Evolutionary conservation across 1,140 invertebrate species (phyloP), one percentile per base, ranked within the genome.

Genomic region (Calliphora vicina): DNA sequence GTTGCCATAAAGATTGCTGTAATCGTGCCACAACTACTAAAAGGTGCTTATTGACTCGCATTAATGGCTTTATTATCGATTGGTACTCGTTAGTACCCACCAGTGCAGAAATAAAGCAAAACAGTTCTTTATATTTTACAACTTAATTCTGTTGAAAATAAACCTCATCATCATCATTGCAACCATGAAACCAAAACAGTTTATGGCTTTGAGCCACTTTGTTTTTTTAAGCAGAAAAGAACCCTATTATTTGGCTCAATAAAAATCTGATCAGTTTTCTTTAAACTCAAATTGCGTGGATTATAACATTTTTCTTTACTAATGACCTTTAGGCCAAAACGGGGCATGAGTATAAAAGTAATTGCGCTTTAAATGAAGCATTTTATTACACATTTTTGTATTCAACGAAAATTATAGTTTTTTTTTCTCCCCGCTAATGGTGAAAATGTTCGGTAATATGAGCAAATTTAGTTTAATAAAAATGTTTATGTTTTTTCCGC

Each of bases 1-100:
- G 1, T 15, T 50, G 4, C 45, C 45, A 50, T 3, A 0, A 13
- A 50, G 15, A 50, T 50, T n/a, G 35, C 13, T 15, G 45, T 50
- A 17, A 35, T 35, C 45, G 0, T 17, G 17, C 13, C 15, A 50
- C 17, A 13, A 50, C 13, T 50, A 50, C 42, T 43, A 78, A 42
- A 74, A 78, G 74, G 74, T 78, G 74, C 35, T 78, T 78, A 78
- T 78, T 78, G 74, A 43, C 20, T 42, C n/a, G n/a, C 74, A 78
- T 78, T 78, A 78, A 78, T 78, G 74, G 35, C 74, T 78, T 78
- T 35, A 78, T 78, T 78, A 78, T 78, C 74, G 74, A 78, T 78
- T 78, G 74, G 61, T 23, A 1, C 17, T 67, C 9, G 61, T 23
- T 67, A 50, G 45, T 50, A 23, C 23, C 61, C 61, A 67, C 61